Base-by-base conservation (phyloP, 2,888 invertebrate species). In the Caenorhabditis zanzibari region DNA sequence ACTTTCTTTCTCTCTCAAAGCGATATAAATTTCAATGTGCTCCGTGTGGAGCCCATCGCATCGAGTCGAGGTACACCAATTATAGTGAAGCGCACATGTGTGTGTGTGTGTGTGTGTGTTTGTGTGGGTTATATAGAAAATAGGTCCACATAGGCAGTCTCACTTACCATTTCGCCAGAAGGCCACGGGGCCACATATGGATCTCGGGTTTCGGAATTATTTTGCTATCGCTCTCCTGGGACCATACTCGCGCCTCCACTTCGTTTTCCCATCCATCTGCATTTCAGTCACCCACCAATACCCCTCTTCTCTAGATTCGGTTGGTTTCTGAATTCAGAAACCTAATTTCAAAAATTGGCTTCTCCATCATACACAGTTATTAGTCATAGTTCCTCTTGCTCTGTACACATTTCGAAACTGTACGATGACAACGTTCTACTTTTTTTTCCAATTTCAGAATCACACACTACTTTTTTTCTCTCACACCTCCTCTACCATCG, bases 61-160 rank as follows among this genome's bases (percentile, higher is more conserved):
- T 38, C 74, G 38, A 22, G 49, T 64, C 74, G 79, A 79, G 79
- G 79, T 79, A 79, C 79, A 63, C 79, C 79, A 79, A 79, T 79
- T 79, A 79, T 79, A 79, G 79, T 71, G 79, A 79, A 79, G 79
- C 79, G 79, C 79, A 71, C 56, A 71, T 79, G 71, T 77, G 77
- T 49, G 68, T 59, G 38, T 38, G 38, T 38, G 38, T 6, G 38
- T 12, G n/a, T 79, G 71, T 77, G 77, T 49, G 68, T 59, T 6
- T 38, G 38, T 38, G 38, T 6, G 38, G n/a, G n/a, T n/a, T 12
- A 38, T 38, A 76, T 76, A 58, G 76, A 49, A 76, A 76, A 76
- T 76, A 68, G 68, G 76, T 49, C 68, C 75, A 24, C 58, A 49
- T 19, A 6, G 32, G 7, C 41, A 14, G 38, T 22, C 41, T 38